Base-by-base conservation (phyloP, 2,888 invertebrate species). In the Itoplectis maculator region DNA sequence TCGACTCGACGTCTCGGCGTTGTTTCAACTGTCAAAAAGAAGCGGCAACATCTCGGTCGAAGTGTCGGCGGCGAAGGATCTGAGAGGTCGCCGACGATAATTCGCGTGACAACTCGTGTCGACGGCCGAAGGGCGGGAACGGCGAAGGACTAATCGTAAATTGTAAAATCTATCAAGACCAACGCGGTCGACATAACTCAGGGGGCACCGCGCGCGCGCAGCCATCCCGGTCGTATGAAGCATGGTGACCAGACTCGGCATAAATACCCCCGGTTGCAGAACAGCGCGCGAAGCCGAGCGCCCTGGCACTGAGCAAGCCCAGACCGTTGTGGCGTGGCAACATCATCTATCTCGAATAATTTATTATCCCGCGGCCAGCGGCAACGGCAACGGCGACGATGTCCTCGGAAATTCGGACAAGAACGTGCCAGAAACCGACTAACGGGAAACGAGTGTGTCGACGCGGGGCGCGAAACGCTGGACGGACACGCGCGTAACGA, bases 91-190 rank as follows among this genome's bases (percentile, higher is more conserved):
- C 68, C 61, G n/a, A n/a, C 51, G 75, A 69, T 75, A 49, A 37
- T 66, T 65, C 35, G 47, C 69, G 63, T 68, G 82, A 79, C 75
- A 79, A 5, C 29, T 29, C 78, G 54, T 15, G 23, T 29, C 66
- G 63, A 35, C 49, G 47, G 73, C 54, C 47, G 56, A 80, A 80
- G 77, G 79, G 73, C 56, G 77, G 70, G 73, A 65, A 69, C n/a
- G n/a, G n/a, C n/a, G 74, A 82, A 82, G 78, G 76, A 77, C 82
- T 85, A 87, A n/a, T 91, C 92, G 91, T 92, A 92, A 92, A 92
- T 92, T 92, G 90, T 91, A 91, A 92, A 92, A 92, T 92, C 92
- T 92, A 92, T 92, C 92, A 92, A 92, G 92, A 92, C 89, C 92
- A 92, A 91, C 91, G 91, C 88, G 89, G 90, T 89, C 90, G 90